Evolutionary conservation across 2,113 vertebrate species (phyloP), one percentile per base, ranked within the genome.

Genomic region (Megalops atlanticus): DNA sequence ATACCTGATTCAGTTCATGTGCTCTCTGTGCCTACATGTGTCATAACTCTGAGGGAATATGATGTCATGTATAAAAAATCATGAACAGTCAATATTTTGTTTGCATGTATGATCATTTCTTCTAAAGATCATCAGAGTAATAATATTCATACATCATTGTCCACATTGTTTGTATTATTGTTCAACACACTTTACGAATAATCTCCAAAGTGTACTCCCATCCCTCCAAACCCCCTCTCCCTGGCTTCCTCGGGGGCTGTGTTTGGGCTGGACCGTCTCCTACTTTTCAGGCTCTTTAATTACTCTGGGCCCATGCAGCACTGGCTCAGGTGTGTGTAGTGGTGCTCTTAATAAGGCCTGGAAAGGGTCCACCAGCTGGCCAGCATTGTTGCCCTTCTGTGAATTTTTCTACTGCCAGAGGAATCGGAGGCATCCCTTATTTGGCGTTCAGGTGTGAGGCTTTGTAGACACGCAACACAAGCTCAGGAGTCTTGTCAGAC

Each of bases 291-390:
- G 82, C 84, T 84, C 81, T 87, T 83, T 86, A 84, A 86, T 83
- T 82, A 79, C 81, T 87, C 72, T 77, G 45, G 76, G 52, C 80
- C 80, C 81, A 49, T 82, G 82, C 79, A 80, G 84, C 75, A 81
- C 85, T 71, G 87, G 81, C 88, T 88, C 92, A 94, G 92, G 93
- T 94, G 92, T 88, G 88, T 89, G 89, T 93, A 93, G 94, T 94
- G 91, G 93, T 84, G 80, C 89, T 85, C 82, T 89, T 92, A 92
- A 93, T 92, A 92, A 90, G 87, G 83, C 84, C 89, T 93, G 92
- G 92, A 91, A 86, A 88, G 84, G 87, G 86, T 90, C 91, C 92
- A 92, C 92, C 92, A 81, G 82, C 88, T 86, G 83, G 79, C 80
- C 88, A 24, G 21, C 79, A 80, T 38, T 72, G 8, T 12, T 27